Base-by-base conservation (phyloP, 2,888 invertebrate genomes). In the Corythucha ciliata region DNA sequence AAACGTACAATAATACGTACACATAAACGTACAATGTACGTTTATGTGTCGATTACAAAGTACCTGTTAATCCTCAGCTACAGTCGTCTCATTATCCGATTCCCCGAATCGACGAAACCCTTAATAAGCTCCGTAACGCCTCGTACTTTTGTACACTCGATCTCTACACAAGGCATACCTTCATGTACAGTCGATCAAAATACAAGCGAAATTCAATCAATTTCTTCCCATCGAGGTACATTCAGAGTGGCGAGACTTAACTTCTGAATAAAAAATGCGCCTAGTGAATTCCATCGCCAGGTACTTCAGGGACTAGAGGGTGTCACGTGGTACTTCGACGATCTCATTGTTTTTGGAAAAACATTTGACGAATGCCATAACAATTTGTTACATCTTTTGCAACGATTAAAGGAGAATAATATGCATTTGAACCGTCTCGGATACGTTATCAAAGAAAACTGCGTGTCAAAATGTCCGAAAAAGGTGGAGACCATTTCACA, bases 11-110 rank as follows among this genome's bases (percentile, higher is more conserved):
- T n/a, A n/a, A n/a, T n/a, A n/a, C n/a, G n/a, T n/a, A n/a, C n/a
- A n/a, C n/a, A n/a, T n/a, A n/a, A n/a, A n/a, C n/a, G n/a, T n/a
- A n/a, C n/a, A n/a, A n/a, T 12, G 27, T 58, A n/a, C 26, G 56
- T 3, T 24, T 54, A 8, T 58, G 55, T 22, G 57, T 46, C 27
- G 57, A 62, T 48, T 62, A 62, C 34, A 61, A 62, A 51, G 34
- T 48, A 21, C 58, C 29, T 2, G 59, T 63, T 7, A 63, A 64
- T 42, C 41, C 55, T 29, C 52, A 52, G 42, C 41, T 63, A 12
- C 42, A 58, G 2, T 25, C 46, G 8, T 57, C 58, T 39, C 53
- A 61, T 27, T 58, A 57, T 26, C 59, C 60, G 10, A 54, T 60
- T 10, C 41, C 22, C 18, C 39, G 36, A 40, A 55, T 60, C 26